A percentile compares a stretch with the other conserved stretches of the same genome.
Evolutionary conservation across 2,888 invertebrate species (phyloP).

Genomic region (Autographa pulchrina): DNA sequence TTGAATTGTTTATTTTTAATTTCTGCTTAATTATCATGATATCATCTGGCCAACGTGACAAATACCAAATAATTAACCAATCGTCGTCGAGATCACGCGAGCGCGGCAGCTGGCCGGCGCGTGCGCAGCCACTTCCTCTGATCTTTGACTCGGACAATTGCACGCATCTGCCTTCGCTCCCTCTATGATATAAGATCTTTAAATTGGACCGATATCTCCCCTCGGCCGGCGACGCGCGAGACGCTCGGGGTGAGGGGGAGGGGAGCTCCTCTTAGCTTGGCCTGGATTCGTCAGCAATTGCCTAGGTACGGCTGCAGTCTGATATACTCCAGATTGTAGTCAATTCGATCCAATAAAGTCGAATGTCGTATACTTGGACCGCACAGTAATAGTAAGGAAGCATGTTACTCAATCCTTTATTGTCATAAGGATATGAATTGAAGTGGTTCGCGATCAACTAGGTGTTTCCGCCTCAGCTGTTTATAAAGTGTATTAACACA

Average conservation of each 20-base stretch:
- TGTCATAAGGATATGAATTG: slow-evolving; percentile 87
- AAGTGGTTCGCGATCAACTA: slow-evolving; percentile 88
- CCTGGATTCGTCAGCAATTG: slow-evolving; percentile 54
- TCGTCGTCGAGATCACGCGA: slow-evolving; percentile 43
- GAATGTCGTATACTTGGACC: slow-evolving; percentile 24
- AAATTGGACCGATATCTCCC: slow-evolving; percentile 74
- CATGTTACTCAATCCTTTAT: slow-evolving; percentile 86
- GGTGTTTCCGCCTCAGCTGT: slow-evolving; percentile 87
- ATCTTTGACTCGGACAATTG: slow-evolving; percentile 88
- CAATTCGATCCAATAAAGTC: slow-evolving; percentile 22
- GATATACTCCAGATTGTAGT: slow-evolving; percentile 24
- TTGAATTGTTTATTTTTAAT: slow-evolving; percentile 30
- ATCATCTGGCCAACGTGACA: slow-evolving; percentile 64
- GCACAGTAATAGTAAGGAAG: slow-evolving; percentile 76
- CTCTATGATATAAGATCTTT: slow-evolving; percentile 75
- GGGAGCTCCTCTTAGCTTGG: slow-evolving; percentile 69
- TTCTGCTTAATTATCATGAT: slow-evolving; percentile 51
- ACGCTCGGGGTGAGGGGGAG: slow-evolving; percentile 56
- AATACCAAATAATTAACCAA: slow-evolving; percentile 70
- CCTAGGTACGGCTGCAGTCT: slow-evolving; percentile 60
- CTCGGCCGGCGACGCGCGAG: slow-evolving; percentile 56
- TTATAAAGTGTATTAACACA: slow-evolving; percentile 64
- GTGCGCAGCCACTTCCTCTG: slow-evolving; percentile 87
- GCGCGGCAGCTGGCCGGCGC: slow-evolving; percentile 63
- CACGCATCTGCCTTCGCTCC: slow-evolving; percentile 82